Percentiles rank a stretch among this genome's conserved stretches.
phyloP scores from a whole-genome alignment of 2,113 vertebrate genomes.

The Myrmophylax atrothorax region DNA sequence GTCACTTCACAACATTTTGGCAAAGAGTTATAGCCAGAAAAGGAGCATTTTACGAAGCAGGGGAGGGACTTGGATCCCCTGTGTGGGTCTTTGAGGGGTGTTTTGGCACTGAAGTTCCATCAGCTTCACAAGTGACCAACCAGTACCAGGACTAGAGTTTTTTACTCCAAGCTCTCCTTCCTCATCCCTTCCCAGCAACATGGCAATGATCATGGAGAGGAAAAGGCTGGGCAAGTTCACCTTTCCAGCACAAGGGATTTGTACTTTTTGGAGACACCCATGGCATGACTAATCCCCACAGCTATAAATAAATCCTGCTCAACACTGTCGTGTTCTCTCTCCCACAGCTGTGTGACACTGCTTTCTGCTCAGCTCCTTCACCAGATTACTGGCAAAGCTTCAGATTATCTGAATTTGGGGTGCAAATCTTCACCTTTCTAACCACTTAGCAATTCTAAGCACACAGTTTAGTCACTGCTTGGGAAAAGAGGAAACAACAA shows the following conservation, averaged over 20 bases:
- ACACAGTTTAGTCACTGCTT: background rate
- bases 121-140: background rate
- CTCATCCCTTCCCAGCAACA: background rate
- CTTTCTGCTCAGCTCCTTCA: background rate
- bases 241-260: background rate
- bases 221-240: background rate
- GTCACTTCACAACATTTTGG: background rate
- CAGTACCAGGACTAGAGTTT: rapidly evolving
- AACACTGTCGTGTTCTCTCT: background rate
- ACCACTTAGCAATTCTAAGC: background rate
- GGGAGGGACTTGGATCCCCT: background rate
- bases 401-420: background rate
- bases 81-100: background rate
- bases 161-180: background rate
- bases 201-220: background rate
- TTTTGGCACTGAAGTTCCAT: background rate
- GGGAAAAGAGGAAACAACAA: background rate
- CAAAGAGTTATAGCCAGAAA: background rate
- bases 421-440: background rate
- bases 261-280: background rate
- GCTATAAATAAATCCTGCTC: background rate
- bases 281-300: background rate
- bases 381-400: background rate
- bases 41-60: background rate
- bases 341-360: background rate